phyloP scores from a whole-genome alignment of 2,888 invertebrate genomes.

The Sepiola atlantica region DNA sequence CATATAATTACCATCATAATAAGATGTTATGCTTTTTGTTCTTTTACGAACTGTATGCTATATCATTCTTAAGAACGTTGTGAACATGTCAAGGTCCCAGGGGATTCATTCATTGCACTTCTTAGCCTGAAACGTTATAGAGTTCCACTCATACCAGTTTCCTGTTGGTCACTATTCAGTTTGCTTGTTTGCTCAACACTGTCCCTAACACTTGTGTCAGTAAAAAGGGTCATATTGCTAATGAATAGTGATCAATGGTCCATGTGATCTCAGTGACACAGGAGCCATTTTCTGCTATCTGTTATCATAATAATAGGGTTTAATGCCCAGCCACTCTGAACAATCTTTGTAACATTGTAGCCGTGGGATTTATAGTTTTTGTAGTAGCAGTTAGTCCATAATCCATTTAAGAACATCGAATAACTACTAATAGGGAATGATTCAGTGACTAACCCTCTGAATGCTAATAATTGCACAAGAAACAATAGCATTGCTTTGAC shows the following conservation, averaged over 20 bases:
- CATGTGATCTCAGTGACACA: slow-evolving; percentile 8
- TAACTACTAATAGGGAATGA: not conserved
- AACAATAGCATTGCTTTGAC: slow-evolving; percentile 8
- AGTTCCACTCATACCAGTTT: not conserved
- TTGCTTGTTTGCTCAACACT: not conserved
- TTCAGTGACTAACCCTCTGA: not conserved
- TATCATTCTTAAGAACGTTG: not conserved
- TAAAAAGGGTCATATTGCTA: slow-evolving; percentile 32
- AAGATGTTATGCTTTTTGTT: too few species aligned
- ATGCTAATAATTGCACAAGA: slow-evolving; percentile 1
- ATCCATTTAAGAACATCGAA: not conserved
- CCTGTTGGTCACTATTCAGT: slow-evolving; percentile 32
- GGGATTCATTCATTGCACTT: not conserved
- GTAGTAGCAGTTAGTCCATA: slow-evolving; percentile 32
- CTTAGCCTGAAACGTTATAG: not conserved
- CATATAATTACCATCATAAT: too few species aligned
- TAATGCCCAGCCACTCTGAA: slow-evolving; percentile 6
- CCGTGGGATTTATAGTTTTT: not conserved
- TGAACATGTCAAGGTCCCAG: not conserved
- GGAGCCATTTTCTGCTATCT: slow-evolving; percentile 32
- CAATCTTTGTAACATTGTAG: slow-evolving; percentile 6
- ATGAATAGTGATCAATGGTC: slow-evolving; percentile 8
- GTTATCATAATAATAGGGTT: slow-evolving; percentile 32
- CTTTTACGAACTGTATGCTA: not conserved
- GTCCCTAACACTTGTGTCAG: slow-evolving; percentile 15